A percentile compares a stretch with the other conserved stretches of the same genome.
Conservation (phyloP, 2,797 vertebrate species). For the Myripristis murdjan region DNA sequence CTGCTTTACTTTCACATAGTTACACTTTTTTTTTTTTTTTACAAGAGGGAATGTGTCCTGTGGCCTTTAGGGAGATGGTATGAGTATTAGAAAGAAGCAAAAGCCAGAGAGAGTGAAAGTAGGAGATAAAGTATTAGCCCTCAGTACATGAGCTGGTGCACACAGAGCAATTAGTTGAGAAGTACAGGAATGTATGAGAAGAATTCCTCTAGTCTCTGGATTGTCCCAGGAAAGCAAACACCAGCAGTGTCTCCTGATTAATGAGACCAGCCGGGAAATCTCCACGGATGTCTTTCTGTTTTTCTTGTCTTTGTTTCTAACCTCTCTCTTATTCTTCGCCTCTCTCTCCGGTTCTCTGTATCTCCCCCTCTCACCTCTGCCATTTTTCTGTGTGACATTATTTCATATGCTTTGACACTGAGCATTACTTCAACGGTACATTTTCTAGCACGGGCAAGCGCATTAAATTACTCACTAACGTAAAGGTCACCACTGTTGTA, state of each 20-base stretch:
- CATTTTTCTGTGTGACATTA: constrained; percentile 5
- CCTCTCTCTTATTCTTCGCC: background rate
- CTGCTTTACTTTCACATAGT: background rate
- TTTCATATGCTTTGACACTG: constrained; percentile 17
- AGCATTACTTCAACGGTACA: background rate
- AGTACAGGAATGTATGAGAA: background rate
- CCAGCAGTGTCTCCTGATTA: constrained; percentile 8
- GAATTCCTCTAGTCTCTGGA: constrained; percentile 11
- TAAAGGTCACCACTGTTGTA: constrained; percentile 54
- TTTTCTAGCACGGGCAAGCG: background rate
- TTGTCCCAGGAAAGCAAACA: constrained; percentile 26
- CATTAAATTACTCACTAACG: constrained; percentile 24
- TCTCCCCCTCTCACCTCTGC: background rate
- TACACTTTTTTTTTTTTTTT: background rate
- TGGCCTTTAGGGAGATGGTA: background rate
- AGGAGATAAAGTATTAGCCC: background rate
- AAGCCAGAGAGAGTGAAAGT: background rate
- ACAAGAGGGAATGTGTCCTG: background rate
- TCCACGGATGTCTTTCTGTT: background rate
- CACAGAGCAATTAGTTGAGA: constrained; percentile 20
- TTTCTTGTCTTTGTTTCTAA: background rate
- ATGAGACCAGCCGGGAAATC: constrained; percentile 26
- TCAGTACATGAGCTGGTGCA: background rate
- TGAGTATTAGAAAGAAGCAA: background rate
- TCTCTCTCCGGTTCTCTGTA: background rate